These are phyloP conservation scores for Apocheima hispidaria DNA, from an alignment of 2,888 invertebrate genomes.

Conservation along the genomic window DNA sequence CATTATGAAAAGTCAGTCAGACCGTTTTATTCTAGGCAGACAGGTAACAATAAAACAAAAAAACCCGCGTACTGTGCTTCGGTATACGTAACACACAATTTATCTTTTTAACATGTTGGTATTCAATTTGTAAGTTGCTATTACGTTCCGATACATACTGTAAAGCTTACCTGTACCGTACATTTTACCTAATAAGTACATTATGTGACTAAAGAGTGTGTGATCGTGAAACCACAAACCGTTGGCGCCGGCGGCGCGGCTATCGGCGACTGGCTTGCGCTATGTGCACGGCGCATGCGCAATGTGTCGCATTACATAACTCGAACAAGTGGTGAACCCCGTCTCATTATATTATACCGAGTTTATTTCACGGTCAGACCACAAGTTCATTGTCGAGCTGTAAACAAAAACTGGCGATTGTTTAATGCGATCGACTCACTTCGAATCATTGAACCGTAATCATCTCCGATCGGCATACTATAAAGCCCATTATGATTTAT, in stretches of 20 bases:
- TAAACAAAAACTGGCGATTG: slow-evolving; percentile 42
- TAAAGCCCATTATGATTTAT: slow-evolving; percentile 41
- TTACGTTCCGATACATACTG: background rate
- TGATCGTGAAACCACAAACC: slow-evolving; percentile 59
- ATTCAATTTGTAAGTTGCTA: background rate
- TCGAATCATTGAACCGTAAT: slow-evolving; percentile 42
- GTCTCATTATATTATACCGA: slow-evolving; percentile 49
- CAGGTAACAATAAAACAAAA: background rate
- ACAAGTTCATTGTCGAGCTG: slow-evolving; percentile 53
- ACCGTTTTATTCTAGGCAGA: too few species aligned
- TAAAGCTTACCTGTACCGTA: background rate
- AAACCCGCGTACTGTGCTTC: background rate
- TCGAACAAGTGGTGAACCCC: slow-evolving; percentile 65
- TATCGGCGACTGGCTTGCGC: slow-evolving; percentile 15
- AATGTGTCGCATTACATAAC: slow-evolving; percentile 70
- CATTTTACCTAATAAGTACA: too few species aligned
- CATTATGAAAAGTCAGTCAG: background rate
- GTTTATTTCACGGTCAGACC: slow-evolving; percentile 57
- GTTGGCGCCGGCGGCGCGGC: slow-evolving; percentile 53
- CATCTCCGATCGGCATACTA: slow-evolving; percentile 38
- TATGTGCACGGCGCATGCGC: slow-evolving; percentile 48
- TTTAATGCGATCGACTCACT: slow-evolving; percentile 29
- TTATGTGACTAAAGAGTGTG: slow-evolving; percentile 34
- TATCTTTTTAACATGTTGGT: background rate
- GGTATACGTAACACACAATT: background rate